A percentile compares a stretch with the other conserved stretches of the same genome.
These are phyloP conservation scores for Ailuropoda melanoleuca DNA, from an alignment of 2,113 vertebrate species.

Conservation along the genomic window DNA sequence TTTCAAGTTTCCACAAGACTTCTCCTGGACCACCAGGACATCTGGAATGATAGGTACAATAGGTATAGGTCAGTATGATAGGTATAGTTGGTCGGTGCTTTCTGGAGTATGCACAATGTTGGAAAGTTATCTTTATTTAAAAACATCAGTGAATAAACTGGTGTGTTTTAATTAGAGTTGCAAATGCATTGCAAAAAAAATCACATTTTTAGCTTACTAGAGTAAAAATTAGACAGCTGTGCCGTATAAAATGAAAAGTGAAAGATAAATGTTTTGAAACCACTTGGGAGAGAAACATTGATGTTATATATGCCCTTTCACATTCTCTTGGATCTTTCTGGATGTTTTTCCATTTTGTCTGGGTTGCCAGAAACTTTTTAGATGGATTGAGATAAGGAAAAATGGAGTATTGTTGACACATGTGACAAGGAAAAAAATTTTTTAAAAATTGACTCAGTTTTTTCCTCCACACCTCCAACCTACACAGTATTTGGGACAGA, in stretches of 20 bases:
- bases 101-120: neutral
- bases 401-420: neutral
- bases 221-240: neutral
- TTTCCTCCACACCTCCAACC: neutral
- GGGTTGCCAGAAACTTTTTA: slow-evolving; percentile 1
- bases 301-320: neutral
- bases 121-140: neutral
- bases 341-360: slow-evolving; percentile 16
- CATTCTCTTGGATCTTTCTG: neutral
- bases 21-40: neutral
- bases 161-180: neutral
- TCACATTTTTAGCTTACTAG: neutral
- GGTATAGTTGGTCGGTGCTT: neutral
- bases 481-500: neutral
- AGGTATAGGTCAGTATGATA: neutral
- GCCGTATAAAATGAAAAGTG: neutral
- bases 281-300: neutral
- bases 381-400: neutral
- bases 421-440: neutral
- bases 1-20: neutral
- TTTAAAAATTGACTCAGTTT: neutral
- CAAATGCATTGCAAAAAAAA: neutral
- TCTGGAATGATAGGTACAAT: neutral
- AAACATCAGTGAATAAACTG: neutral
- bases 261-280: slow-evolving; percentile 35